A percentile compares a stretch with the other conserved stretches of the same genome.
Conservation (phyloP, 2,797 vertebrate genomes). For the Sibirionetta formosa region DNA sequence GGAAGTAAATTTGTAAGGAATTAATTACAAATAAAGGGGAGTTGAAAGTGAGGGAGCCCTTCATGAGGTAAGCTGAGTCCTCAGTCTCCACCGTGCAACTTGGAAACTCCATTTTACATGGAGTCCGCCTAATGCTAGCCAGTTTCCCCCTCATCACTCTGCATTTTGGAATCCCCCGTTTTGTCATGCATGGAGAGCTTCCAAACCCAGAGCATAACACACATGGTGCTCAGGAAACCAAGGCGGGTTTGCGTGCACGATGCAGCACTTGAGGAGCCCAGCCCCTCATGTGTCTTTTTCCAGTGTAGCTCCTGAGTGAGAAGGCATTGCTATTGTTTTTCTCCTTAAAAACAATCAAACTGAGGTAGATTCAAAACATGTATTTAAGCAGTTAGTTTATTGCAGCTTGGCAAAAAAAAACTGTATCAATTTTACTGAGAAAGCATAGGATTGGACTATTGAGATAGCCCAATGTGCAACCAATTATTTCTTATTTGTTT, state of each 20-base stretch:
- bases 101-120: background rate
- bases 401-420: slow-evolving; percentile 3
- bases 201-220: background rate
- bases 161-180: background rate
- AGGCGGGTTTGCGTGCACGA: background rate
- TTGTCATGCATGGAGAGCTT: background rate
- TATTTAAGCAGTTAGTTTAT: slow-evolving; percentile 8
- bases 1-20: background rate
- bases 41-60: background rate
- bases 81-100: background rate
- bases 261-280: background rate
- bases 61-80: background rate
- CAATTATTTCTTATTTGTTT: background rate
- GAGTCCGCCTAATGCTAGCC: background rate
- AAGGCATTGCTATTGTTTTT: background rate
- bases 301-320: background rate
- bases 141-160: background rate
- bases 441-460: background rate
- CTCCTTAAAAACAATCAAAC: slow-evolving; percentile 10
- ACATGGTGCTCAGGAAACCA: background rate
- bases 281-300: background rate
- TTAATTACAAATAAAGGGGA: background rate
- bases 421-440: background rate
- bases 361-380: background rate
- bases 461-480: background rate